Evolutionary conservation across 2,888 invertebrate species (phyloP), one percentile per base, ranked within the genome.

Genomic region (Dryobotodes eremita): DNA sequence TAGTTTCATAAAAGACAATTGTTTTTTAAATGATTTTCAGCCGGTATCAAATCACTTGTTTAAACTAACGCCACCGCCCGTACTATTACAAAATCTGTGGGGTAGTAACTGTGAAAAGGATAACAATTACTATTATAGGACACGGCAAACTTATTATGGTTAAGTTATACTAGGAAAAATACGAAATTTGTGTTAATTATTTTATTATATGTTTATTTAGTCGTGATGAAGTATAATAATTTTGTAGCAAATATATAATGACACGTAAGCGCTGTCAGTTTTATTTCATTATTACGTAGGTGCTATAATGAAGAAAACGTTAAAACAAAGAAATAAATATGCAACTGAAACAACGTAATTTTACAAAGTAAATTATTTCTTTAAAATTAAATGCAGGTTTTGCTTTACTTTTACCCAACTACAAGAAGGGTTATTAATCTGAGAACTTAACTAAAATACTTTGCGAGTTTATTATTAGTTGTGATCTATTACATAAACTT

Each of bases 361-460:
- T 55, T 64, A 42, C 3, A 53, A 61, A 66, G 42, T 64, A 68
- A 79, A 57, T 50, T 50, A 80, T 76, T 82, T 65, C 13, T 48
- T 80, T 82, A 53, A 82, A 85, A 85, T 79, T 83, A 85, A 88
- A 85, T 85, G 83, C 85, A 77, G 36, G 74, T 79, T 65, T 59
- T 59, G 36, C 55, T 72, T 75, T 76, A 65, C 65, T 71, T 74
- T 64, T 10, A 78, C 66, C 59, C 66, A 36, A 79, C 66, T 68
- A 66, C 17, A 74, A 79, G 66, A 61, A 68, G 46, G 46, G 36
- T 75, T 74, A 53, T 59, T 73, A 86, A 71, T 48, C 48, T 71
- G 76, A 80, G 46, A 79, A 71, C 84, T 80, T 86, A 88, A 87
- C 85, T 90, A 90, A 82, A 89, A 90, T 91, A 90, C 83, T 89